Conservation (phyloP, 2,113 vertebrate genomes). For the Dryoscopus gambensis region DNA sequence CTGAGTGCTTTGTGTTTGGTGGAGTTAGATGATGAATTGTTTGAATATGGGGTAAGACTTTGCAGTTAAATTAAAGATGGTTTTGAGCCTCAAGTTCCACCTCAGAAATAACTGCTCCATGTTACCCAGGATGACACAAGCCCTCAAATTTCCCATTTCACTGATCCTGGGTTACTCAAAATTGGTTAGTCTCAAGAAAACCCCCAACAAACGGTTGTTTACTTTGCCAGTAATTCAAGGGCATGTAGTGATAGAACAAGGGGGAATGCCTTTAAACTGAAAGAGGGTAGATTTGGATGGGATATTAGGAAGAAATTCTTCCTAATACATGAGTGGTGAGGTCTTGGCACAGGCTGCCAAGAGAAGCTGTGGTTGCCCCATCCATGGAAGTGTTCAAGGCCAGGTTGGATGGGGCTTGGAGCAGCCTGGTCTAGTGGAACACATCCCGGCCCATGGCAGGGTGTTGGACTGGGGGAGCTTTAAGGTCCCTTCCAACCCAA, state of each 20-base stretch:
- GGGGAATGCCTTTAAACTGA: not conserved
- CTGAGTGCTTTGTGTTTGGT: not conserved
- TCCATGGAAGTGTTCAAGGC: not conserved
- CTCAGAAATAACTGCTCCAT: not conserved
- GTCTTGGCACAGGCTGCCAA: not conserved
- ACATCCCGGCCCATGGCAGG: not conserved
- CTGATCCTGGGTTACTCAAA: not conserved
- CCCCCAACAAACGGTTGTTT: not conserved
- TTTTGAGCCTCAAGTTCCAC: not conserved
- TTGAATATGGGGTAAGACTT: not conserved
- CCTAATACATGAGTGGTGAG: not conserved
- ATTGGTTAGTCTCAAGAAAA: not conserved
- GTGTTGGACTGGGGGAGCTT: accelerated
- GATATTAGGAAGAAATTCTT: not conserved
- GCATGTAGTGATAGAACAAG: not conserved
- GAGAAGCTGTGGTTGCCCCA: not conserved
- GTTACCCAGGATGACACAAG: not conserved
- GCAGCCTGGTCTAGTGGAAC: not conserved
- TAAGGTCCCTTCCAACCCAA: not conserved
- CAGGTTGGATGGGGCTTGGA: not conserved
- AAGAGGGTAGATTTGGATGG: not conserved
- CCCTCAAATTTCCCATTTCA: not conserved
- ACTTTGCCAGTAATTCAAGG: not conserved
- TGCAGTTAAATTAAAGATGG: not conserved
- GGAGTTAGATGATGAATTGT: not conserved